Conservation (phyloP, 2,888 invertebrate species). For the Callyntrura guangdongensis region DNA sequence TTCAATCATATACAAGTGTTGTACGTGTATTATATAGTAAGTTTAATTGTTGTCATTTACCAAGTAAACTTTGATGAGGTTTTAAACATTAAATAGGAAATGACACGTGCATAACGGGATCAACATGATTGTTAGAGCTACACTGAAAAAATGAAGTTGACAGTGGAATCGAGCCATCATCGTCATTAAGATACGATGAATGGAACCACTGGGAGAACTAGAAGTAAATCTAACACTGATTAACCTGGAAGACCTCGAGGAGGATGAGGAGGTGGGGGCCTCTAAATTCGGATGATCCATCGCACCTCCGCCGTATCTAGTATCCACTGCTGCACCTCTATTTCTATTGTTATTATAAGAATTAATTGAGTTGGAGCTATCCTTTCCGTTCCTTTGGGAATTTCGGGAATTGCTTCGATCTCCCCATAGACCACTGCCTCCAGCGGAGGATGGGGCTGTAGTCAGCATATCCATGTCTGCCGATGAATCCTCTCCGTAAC, state of each 20-base stretch:
- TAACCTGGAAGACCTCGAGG: conserved; percentile 74
- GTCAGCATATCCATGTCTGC: conserved; percentile 51
- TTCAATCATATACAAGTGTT: not conserved
- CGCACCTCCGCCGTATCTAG: conserved; percentile 59
- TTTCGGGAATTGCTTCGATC: conserved; percentile 49
- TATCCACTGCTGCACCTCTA: conserved; percentile 23
- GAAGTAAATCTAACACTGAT: conserved; percentile 50
- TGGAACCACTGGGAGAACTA: not conserved
- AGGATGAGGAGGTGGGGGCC: conserved; percentile 52
- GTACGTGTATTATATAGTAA: not conserved
- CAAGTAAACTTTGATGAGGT: not conserved
- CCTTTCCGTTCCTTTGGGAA: conserved; percentile 68
- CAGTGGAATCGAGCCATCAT: conserved; percentile 28
- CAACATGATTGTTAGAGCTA: conserved; percentile 32
- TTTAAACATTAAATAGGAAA: conserved; percentile 38
- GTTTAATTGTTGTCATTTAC: not conserved
- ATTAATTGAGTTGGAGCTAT: conserved; percentile 73
- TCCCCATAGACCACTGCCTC: conserved; percentile 38
- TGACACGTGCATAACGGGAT: conserved; percentile 44
- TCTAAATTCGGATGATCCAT: conserved; percentile 70
- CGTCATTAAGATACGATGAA: conserved; percentile 6
- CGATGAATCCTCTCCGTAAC: conserved; percentile 34
- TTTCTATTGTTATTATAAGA: conserved; percentile 58
- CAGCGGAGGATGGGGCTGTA: conserved; percentile 53
- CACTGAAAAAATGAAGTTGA: conserved; percentile 44